Percentiles rank a stretch among this genome's conserved stretches.
Conservation (phyloP, 1,140 invertebrate species). For the Archivesica marissinica region DNA sequence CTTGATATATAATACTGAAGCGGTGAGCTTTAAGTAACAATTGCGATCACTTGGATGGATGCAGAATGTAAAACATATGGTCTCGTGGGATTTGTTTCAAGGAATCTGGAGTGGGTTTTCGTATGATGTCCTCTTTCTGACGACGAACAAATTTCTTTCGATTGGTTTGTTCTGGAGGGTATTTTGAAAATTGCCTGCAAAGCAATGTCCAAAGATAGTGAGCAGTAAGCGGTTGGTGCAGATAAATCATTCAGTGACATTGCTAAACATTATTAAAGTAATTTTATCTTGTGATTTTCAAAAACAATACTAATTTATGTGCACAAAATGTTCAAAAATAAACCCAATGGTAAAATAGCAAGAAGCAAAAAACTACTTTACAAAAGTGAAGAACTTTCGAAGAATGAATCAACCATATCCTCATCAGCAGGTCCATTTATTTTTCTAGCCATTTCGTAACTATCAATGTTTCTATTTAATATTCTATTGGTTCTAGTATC, state of each 20-base stretch:
- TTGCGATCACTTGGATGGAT: constrained; percentile 69
- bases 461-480: constrained; percentile 72
- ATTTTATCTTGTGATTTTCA: no score
- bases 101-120: constrained; percentile 71
- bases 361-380: neutral
- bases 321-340: no score
- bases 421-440: constrained; percentile 64
- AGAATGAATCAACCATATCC: constrained; percentile 2
- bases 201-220: constrained; percentile 34
- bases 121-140: constrained; percentile 58
- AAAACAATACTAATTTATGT: no score
- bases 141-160: constrained; percentile 35
- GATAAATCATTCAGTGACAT: neutral
- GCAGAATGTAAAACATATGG: constrained; percentile 74
- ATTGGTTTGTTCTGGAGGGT: constrained; percentile 32
- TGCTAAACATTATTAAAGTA: no score
- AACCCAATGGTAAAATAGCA: no score
- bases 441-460: constrained; percentile 71
- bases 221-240: neutral
- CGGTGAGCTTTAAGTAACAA: constrained; percentile 36
- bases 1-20: constrained; percentile 54
- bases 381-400: neutral
- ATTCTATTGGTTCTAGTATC: constrained; percentile 75
- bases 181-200: constrained; percentile 56
- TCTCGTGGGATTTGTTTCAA: constrained; percentile 72